Percentiles rank a stretch among this genome's conserved stretches.
These are phyloP conservation scores for Acanthiza pusilla DNA, from an alignment of 2,797 vertebrate genomes.

Conservation along the genomic window DNA sequence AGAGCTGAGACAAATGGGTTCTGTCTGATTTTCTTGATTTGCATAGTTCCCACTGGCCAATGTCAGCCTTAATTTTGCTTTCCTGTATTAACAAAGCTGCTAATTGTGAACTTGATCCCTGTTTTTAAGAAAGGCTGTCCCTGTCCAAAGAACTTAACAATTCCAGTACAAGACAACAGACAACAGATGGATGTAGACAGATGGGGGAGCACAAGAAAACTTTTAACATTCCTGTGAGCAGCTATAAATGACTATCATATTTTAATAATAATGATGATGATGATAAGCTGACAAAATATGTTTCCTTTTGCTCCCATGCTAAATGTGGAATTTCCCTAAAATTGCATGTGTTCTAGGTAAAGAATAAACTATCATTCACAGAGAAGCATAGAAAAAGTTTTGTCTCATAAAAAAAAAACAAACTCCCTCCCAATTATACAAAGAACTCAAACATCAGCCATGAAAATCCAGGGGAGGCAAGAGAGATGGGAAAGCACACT, in stretches of 20 bases:
- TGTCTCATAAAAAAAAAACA: neutral
- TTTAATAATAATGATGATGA: constrained; percentile 56
- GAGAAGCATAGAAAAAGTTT: neutral
- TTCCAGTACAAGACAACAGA: constrained; percentile 42
- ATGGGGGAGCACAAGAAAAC: constrained; percentile 58
- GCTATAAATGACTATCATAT: constrained; percentile 58
- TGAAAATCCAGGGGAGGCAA: neutral
- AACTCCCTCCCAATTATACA: neutral
- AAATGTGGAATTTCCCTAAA: constrained; percentile 55
- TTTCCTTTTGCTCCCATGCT: constrained; percentile 44
- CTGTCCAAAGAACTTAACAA: constrained; percentile 46
- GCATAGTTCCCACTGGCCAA: neutral
- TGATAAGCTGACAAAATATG: constrained; percentile 45
- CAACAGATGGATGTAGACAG: constrained; percentile 65
- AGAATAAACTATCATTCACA: constrained; percentile 1
- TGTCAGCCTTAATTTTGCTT: neutral
- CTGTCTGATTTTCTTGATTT: neutral
- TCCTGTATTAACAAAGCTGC: neutral
- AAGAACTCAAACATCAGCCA: neutral
- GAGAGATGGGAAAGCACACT: neutral
- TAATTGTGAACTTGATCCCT: neutral
- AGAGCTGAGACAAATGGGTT: neutral
- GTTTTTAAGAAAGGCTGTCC: neutral
- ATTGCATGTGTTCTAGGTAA: constrained; percentile 14
- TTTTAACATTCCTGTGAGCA: constrained; percentile 58